Evolutionary conservation across 2,113 vertebrate species (phyloP).

Genomic region (Typhlomys cinereus): DNA sequence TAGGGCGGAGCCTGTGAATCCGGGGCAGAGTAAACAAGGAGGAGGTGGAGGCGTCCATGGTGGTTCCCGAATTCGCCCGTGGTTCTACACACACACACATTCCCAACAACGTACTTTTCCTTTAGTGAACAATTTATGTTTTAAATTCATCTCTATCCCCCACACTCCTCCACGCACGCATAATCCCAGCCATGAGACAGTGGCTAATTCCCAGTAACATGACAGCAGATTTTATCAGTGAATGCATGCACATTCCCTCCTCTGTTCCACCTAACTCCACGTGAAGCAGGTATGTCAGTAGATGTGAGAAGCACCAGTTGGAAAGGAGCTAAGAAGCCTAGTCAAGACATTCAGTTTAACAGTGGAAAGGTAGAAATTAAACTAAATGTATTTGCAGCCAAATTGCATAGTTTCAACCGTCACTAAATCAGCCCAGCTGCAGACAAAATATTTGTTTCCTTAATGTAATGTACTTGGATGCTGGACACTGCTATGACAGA

Average conservation of each 20-base stretch:
- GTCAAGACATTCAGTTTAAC: background rate
- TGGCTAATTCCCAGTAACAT: background rate
- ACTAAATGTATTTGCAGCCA: background rate
- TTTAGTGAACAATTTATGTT: slow-evolving; percentile 14
- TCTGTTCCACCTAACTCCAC: background rate
- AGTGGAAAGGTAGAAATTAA: background rate
- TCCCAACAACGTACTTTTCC: background rate
- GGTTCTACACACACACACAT: no score
- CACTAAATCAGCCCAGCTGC: background rate
- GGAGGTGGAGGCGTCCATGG: no score
- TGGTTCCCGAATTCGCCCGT: no score
- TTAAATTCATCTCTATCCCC: background rate
- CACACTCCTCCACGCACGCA: background rate
- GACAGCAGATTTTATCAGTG: background rate
- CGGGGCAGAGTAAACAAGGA: no score
- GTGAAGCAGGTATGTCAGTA: background rate
- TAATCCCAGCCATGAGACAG: background rate
- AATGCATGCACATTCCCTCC: background rate
- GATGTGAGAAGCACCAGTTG: background rate
- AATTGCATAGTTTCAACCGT: background rate
- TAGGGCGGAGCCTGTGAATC: no score
- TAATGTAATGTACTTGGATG: background rate
- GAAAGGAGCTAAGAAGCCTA: background rate
- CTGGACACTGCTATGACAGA: background rate
- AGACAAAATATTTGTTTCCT: slow-evolving; percentile 6